phyloP scores from a whole-genome alignment of 2,888 invertebrate genomes.

The Atherix ibis region DNA sequence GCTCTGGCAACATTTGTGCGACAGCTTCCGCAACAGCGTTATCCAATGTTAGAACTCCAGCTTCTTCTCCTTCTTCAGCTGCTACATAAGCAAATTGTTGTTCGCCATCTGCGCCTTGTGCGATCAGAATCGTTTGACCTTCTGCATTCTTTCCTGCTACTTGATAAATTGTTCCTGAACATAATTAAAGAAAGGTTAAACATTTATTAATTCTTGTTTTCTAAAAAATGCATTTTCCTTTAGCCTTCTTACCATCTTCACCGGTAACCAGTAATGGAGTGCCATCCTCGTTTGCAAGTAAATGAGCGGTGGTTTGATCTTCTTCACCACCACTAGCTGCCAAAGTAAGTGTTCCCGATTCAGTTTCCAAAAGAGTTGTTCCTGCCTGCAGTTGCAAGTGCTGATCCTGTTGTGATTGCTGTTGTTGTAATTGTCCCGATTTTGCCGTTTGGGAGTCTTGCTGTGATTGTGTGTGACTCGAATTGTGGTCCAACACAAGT shows the following conservation, averaged over 20 bases:
- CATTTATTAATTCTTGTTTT: neutral
- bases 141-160: conserved; percentile 67
- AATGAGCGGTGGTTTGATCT: conserved; percentile 37
- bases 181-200: neutral
- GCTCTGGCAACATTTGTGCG: conserved; percentile 25
- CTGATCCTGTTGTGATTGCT: conserved; percentile 18
- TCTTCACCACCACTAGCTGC: conserved; percentile 15
- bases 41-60: conserved; percentile 34
- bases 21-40: conserved; percentile 32
- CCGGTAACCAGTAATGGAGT: conserved; percentile 63
- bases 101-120: conserved; percentile 59
- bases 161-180: conserved; percentile 32
- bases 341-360: too few relatives aligned
- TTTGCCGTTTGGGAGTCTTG: too few relatives aligned
- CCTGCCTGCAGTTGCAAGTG: conserved; percentile 19
- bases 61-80: conserved; percentile 41
- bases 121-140: conserved; percentile 57
- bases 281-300: conserved; percentile 39
- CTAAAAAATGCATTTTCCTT: neutral
- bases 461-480: too few relatives aligned
- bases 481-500: too few relatives aligned
- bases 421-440: conserved; percentile 20
- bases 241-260: conserved; percentile 76
- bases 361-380: too few relatives aligned
- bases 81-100: conserved; percentile 54